Percentiles rank a stretch among this genome's conserved stretches.
Evolutionary conservation across 2,888 invertebrate genomes (phyloP).

Genomic region (Venusia cambrica): DNA sequence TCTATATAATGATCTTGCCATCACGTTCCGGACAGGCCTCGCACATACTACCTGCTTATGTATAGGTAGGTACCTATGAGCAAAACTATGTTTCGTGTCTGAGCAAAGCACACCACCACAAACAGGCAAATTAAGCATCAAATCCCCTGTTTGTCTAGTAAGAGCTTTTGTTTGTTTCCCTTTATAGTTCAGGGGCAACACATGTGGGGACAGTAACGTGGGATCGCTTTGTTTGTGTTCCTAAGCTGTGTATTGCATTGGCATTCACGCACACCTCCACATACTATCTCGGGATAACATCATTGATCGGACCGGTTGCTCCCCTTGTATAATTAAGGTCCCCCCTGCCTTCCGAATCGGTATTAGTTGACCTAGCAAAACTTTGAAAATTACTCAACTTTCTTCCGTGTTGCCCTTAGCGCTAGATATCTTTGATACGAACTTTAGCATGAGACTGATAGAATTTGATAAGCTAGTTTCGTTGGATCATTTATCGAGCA

Average conservation of each 20-base stretch:
- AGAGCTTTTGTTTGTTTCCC: slow-evolving; percentile 41
- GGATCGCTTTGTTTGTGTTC: slow-evolving; percentile 44
- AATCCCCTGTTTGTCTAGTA: slow-evolving; percentile 32
- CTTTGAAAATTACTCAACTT: no score
- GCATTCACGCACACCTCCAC: slow-evolving; percentile 42
- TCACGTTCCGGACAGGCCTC: no score
- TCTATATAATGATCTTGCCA: no score
- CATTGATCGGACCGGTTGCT: slow-evolving; percentile 29
- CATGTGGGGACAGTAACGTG: slow-evolving; percentile 32
- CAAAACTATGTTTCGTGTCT: slow-evolving; percentile 10
- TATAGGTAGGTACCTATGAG: no score
- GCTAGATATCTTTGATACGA: no score
- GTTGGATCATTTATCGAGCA: no score
- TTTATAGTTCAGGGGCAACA: slow-evolving; percentile 37
- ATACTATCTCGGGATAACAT: slow-evolving; percentile 37
- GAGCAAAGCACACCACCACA: slow-evolving; percentile 19
- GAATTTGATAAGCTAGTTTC: no score
- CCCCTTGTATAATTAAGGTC: slow-evolving; percentile 28
- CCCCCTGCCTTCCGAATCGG: no score
- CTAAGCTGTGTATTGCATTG: slow-evolving; percentile 54
- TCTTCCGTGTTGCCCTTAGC: no score
- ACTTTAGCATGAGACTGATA: no score
- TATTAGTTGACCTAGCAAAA: no score
- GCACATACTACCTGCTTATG: no score
- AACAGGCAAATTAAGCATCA: slow-evolving; percentile 34